A percentile compares a stretch with the other conserved stretches of the same genome.
Evolutionary conservation across 2,797 vertebrate genomes (phyloP).

Genomic region (Pseudotriccus pelzelni): DNA sequence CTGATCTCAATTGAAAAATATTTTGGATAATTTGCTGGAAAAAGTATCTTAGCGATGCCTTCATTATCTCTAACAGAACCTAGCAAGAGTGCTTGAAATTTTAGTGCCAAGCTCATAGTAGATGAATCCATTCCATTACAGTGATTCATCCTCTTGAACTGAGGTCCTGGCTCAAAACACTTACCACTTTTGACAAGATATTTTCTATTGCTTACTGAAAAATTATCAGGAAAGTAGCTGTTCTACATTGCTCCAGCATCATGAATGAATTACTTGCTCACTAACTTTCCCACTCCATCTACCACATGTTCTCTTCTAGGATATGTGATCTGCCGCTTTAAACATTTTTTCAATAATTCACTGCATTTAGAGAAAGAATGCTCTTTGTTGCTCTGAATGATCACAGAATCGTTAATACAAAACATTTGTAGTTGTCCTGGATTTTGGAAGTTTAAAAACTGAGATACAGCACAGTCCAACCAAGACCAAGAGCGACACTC

Average conservation of each 20-base stretch:
- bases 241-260: background rate
- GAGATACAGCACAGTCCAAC: background rate
- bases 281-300: background rate
- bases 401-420: background rate
- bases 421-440: background rate
- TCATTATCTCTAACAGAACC: background rate
- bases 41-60: background rate
- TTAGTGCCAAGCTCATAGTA: background rate
- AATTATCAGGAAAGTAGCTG: background rate
- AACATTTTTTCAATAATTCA: background rate
- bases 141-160: background rate
- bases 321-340: background rate
- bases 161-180: background rate
- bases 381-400: background rate
- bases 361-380: background rate
- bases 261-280: background rate
- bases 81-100: background rate
- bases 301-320: background rate
- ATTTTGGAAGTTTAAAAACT: background rate
- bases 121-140: background rate
- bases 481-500: fast-evolving
- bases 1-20: background rate
- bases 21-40: background rate
- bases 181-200: background rate
- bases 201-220: background rate